These are phyloP conservation scores for Platycheirus albimanus DNA, from an alignment of 2,888 invertebrate species.

Conservation along the genomic window DNA sequence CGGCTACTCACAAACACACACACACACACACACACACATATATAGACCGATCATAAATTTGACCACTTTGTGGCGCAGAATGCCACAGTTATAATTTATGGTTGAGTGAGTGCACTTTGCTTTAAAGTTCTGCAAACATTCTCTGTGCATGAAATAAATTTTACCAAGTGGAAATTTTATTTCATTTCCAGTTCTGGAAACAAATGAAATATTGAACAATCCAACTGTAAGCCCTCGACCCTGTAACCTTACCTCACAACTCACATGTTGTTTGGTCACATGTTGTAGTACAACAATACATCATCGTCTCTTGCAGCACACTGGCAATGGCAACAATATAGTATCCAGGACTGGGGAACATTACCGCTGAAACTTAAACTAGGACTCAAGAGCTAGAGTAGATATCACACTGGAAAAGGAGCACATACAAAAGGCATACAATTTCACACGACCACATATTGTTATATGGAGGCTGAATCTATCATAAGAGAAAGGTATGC, in stretches of 20 bases:
- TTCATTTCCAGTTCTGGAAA: conserved; percentile 73
- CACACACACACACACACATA: conserved; percentile 6
- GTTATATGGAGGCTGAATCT: conserved; percentile 58
- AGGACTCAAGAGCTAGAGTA: conserved; percentile 55
- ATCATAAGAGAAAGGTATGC: conserved; percentile 49
- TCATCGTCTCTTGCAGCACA: conserved; percentile 68
- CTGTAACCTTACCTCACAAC: conserved; percentile 68
- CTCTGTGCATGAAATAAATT: conserved; percentile 71
- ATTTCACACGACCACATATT: conserved; percentile 72
- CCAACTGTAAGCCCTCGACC: conserved; percentile 72
- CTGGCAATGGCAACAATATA: conserved; percentile 16
- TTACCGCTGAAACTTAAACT: conserved; percentile 44
- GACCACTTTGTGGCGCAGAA: conserved; percentile 70
- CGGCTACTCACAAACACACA: not conserved
- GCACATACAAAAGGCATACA: conserved; percentile 68
- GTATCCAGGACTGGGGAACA: conserved; percentile 21
- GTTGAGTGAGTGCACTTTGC: conserved; percentile 70
- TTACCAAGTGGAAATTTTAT: conserved; percentile 72
- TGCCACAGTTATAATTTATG: conserved; percentile 71
- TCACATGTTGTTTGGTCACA: conserved; percentile 68
- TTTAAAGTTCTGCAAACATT: conserved; percentile 71
- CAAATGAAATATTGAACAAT: conserved; percentile 74
- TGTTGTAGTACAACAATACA: conserved; percentile 70
- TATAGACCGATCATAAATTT: conserved; percentile 72
- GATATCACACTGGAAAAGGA: conserved; percentile 61